Percentiles rank a stretch among this genome's conserved stretches.
These are phyloP conservation scores for Empidonax traillii DNA, from an alignment of 2,113 vertebrate species.

Conservation along the genomic window DNA sequence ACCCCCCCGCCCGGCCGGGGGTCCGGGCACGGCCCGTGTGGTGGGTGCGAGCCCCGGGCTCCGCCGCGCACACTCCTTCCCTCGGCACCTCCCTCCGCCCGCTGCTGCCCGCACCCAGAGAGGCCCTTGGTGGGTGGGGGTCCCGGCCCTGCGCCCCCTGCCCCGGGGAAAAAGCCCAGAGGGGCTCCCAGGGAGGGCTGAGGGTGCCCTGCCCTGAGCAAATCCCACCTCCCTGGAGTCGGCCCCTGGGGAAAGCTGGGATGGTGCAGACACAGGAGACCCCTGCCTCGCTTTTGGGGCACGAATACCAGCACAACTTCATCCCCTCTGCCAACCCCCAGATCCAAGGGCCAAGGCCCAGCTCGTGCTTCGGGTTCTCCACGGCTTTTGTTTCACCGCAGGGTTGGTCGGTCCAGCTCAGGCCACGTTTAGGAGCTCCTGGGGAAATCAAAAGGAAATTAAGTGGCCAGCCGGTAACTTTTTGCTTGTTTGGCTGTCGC, in stretches of 20 bases:
- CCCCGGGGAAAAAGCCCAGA: not conserved
- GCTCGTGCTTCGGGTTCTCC: fast-evolving
- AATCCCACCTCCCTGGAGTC: fast-evolving
- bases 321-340: fast-evolving
- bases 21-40: not conserved
- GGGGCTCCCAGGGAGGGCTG: fast-evolving
- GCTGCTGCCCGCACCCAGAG: not conserved
- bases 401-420: fast-evolving
- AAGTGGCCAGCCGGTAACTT: not conserved
- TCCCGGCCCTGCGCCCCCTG: not conserved
- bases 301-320: fast-evolving
- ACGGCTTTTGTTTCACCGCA: fast-evolving
- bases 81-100: not conserved
- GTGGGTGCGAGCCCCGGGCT: not conserved
- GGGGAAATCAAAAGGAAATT: fast-evolving
- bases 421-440: not conserved
- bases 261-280: not conserved
- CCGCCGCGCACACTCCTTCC: not conserved
- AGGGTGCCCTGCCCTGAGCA: fast-evolving
- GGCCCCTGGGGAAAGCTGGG: not conserved
- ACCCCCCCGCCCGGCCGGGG: not conserved
- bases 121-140: not conserved
- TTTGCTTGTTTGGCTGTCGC: not conserved
- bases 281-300: fast-evolving
- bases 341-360: not conserved